Base-by-base conservation (phyloP, 2,113 vertebrate species). In the Benitochromis conjunctus region DNA sequence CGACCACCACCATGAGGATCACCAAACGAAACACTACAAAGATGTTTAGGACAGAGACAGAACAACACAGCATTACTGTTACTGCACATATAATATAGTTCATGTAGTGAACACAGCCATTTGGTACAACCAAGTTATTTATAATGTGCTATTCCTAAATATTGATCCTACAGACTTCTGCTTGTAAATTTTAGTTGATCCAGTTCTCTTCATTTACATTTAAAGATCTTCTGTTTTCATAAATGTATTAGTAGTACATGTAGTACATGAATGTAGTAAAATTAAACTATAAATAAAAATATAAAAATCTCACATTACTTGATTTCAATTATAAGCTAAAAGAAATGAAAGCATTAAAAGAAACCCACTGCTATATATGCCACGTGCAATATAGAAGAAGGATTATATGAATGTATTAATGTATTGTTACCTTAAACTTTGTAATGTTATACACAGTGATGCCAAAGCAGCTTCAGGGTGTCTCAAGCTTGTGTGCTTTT, bases 21-120 rank as follows among this genome's bases (percentile, higher is more conserved):
- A 94, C 91, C 34, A 93, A 51, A 56, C 96, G 92, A 81, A 96
- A 94, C 18, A 90, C 86, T 0, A 93, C 79, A 24, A 92, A 94
- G 19, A 36, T 38, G 36, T 3, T 9, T 36, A 43, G 64, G 29
- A 79, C 64, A 84, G 34, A 78, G 3, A 82, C 11, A 31, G 62
- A 46, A 71, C 38, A 71, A 16, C 38, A 71, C 11, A 29, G 24
- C 3, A 10, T 66, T 21, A 57, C 3, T 24, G 34, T 19, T 34
- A 18, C 31, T 38, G 31, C 60, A 64, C 6, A n/a, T 64, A 64
- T 31, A 79, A 36, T 79, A 1, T 38, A 79, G 2, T 79, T 36
- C 31, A 56, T 55, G 51, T 11, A 55, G 29, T 38, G 51, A n/a
- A 55, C 76, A 24, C 19, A 78, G 11, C 1, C 36, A 5, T 66